A percentile compares a stretch with the other conserved stretches of the same genome.
These are phyloP conservation scores for Chaenocephalus aceratus DNA, from an alignment of 2,113 vertebrate species.

Conservation along the genomic window DNA sequence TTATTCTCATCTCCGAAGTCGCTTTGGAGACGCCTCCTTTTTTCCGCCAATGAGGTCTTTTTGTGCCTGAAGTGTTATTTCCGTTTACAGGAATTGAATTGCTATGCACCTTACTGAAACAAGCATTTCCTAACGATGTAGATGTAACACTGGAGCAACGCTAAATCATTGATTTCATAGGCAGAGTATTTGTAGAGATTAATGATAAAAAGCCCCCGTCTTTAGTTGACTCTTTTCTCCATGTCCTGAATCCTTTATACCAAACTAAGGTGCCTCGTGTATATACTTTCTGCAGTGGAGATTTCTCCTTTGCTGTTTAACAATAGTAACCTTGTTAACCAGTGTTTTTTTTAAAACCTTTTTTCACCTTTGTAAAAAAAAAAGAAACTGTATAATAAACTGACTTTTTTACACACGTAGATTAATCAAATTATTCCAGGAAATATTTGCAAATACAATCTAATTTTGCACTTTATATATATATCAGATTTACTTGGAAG, in stretches of 20 bases:
- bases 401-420: conserved; percentile 79
- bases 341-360: conserved; percentile 75
- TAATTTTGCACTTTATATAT: conserved; percentile 84
- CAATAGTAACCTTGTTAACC: conserved; percentile 79
- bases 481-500: conserved; percentile 75
- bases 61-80: conserved; percentile 62
- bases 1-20: conserved; percentile 6
- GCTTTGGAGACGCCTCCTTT: conserved; percentile 39
- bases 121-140: conserved; percentile 71
- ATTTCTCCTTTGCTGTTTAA: conserved; percentile 76
- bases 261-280: conserved; percentile 86
- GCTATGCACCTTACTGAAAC: conserved; percentile 84
- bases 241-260: conserved; percentile 81
- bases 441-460: conserved; percentile 87
- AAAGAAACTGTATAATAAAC: conserved; percentile 78
- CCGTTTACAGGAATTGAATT: conserved; percentile 77
- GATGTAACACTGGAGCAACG: conserved; percentile 60
- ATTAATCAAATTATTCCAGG: conserved; percentile 81
- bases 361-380: conserved; percentile 78
- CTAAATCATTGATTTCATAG: conserved; percentile 19
- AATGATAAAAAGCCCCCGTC: conserved; percentile 5
- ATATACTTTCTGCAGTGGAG: conserved; percentile 79
- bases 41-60: conserved; percentile 63
- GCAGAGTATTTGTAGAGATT: conserved; percentile 20
- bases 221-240: conserved; percentile 21